phyloP scores from a whole-genome alignment of 1,140 invertebrate genomes.

The Rhagoletis pomonella region DNA sequence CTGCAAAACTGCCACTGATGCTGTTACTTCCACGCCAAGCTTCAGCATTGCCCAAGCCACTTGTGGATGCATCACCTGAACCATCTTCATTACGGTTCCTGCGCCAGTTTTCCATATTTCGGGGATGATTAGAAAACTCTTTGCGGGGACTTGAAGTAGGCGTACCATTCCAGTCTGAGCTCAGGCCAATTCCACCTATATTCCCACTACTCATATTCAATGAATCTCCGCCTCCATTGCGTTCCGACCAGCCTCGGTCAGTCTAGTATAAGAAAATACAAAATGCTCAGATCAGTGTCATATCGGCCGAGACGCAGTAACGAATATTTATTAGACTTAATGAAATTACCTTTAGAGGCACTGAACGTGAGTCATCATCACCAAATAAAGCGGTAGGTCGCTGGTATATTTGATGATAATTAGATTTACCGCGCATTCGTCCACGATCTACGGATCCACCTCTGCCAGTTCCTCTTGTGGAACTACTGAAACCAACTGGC shows the following conservation, averaged over 20 bases:
- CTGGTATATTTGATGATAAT: conserved; percentile 72
- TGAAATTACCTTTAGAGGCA: conserved; percentile 61
- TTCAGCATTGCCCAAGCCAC: conserved; percentile 53
- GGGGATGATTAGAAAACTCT: conserved; percentile 77
- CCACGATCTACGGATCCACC: conserved; percentile 77
- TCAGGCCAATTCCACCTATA: conserved; percentile 71
- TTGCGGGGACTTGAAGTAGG: conserved; percentile 78
- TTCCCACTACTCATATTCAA: neutral
- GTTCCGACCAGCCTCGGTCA: conserved; percentile 77
- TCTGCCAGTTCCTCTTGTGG: conserved; percentile 75
- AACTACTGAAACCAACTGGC: conserved; percentile 63
- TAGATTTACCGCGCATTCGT: conserved; percentile 76
- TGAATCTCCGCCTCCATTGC: conserved; percentile 77
- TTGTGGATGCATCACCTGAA: conserved; percentile 61
- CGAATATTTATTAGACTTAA: neutral
- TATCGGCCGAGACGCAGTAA: too few relatives aligned
- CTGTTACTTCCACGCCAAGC: conserved; percentile 64
- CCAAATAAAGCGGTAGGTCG: conserved; percentile 68
- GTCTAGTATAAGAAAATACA: conserved; percentile 55
- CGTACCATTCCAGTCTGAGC: conserved; percentile 78
- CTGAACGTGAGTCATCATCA: conserved; percentile 60
- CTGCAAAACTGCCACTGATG: conserved; percentile 57
- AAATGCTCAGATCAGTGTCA: neutral
- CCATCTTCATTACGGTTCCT: conserved; percentile 77
- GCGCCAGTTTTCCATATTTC: conserved; percentile 80